Base-by-base conservation (phyloP, 2,888 invertebrate genomes). In the Troides oblongomaculatus region DNA sequence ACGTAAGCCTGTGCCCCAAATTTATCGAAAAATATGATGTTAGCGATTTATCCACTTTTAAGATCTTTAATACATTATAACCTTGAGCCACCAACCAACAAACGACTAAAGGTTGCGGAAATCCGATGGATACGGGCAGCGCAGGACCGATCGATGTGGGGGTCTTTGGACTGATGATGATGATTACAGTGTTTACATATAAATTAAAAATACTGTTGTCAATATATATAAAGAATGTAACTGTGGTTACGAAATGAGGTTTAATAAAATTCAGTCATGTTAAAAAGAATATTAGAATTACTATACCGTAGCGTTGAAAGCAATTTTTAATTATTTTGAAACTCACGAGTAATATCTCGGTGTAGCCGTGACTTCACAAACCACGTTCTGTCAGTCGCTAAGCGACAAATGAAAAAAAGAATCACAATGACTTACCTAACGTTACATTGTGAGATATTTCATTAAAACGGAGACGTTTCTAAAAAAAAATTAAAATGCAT, bases 331-430 rank as follows among this genome's bases (percentile, higher is more conserved):
- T 69, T 69, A 66, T 69, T 69, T 69, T 58, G 58, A 65, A 61
- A 58, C 69, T 69, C 62, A 65, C 69, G 61, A 69, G 57, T 69
- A 65, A 66, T 66, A 62, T 69, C 69, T 50, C 56, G 57, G 53
- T 63, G 64, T 25, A 50, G 63, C 70, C 23, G 66, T 50, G 66
- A 59, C 66, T 70, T 64, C 53, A 70, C 66, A 62, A 43, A 66
- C 63, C 70, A 60, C 66, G 59, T 60, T 30, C 57, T 53, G 66
- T 63, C 66, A 70, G 60, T 70, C 63, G 62, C 70, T 63, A 50
- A 66, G 70, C 70, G 66, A 71, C 66, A 72, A 72, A 72, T 73
- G 71, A 70, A 75, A 75, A 74, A 74, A 46, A 71, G 66, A 73
- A 72, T 64, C 36, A 70, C 68, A 67, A 71, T 71, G 69, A 71